phyloP scores from a whole-genome alignment of 2,888 invertebrate genomes.

The Boloria selene region DNA sequence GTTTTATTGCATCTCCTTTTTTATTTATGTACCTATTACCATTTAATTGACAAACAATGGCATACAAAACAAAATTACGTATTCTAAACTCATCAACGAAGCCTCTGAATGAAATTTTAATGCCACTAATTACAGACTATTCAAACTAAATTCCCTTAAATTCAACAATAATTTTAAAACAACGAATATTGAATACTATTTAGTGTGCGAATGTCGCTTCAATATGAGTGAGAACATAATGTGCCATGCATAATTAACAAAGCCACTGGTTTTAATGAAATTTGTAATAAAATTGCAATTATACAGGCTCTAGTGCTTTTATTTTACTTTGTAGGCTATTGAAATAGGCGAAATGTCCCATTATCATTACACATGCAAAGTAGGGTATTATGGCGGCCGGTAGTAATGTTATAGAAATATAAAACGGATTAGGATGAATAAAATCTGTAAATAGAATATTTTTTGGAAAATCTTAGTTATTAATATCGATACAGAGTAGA shows the following conservation, averaged over 20 bases:
- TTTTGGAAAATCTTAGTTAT: too few relatives aligned
- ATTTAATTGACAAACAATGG: background rate
- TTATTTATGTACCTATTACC: too few relatives aligned
- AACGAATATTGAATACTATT: slow-evolving; percentile 37
- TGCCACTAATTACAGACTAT: slow-evolving; percentile 13
- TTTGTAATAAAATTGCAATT: slow-evolving; percentile 35
- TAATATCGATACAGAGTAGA: too few relatives aligned
- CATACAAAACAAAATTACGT: slow-evolving; percentile 1
- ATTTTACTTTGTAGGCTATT: slow-evolving; percentile 21
- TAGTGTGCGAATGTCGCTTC: slow-evolving; percentile 32
- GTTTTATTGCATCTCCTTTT: too few relatives aligned
- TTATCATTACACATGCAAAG: slow-evolving; percentile 23
- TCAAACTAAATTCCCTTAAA: slow-evolving; percentile 25
- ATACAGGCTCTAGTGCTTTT: slow-evolving; percentile 23
- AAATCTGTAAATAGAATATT: too few relatives aligned
- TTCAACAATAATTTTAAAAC: slow-evolving; percentile 32
- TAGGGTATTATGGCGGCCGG: slow-evolving; percentile 16
- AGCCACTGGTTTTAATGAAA: slow-evolving; percentile 37
- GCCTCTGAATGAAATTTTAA: slow-evolving; percentile 18
- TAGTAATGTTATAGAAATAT: slow-evolving; percentile 22
- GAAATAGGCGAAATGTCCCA: slow-evolving; percentile 21
- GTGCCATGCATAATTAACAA: slow-evolving; percentile 39
- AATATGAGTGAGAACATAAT: slow-evolving; percentile 34
- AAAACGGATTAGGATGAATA: slow-evolving; percentile 18
- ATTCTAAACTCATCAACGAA: slow-evolving; percentile 9